Conservation (phyloP, 2,113 vertebrate genomes). For the Brienomyrus longianalis region DNA sequence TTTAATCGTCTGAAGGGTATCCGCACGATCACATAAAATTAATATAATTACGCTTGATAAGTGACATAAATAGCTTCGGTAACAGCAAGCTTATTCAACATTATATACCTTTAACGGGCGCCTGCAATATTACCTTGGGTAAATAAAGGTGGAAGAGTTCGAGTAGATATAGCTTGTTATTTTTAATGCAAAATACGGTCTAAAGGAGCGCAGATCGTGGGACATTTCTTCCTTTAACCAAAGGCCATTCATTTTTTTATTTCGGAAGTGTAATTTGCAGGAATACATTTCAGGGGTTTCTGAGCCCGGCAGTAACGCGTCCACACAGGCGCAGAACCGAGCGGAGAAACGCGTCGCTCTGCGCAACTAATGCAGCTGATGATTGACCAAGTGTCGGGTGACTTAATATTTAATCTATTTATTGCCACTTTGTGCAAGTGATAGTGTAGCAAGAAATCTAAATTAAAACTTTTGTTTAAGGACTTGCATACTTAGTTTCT, state of each 20-base stretch:
- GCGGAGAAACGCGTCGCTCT: background rate
- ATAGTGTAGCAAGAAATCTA: background rate
- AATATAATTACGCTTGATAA: background rate
- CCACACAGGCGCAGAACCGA: no score
- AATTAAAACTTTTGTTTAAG: background rate
- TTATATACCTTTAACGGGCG: background rate
- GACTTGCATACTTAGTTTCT: background rate
- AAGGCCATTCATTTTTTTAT: background rate
- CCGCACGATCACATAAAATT: background rate
- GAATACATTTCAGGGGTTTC: background rate
- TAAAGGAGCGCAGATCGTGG: background rate
- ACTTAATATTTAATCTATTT: background rate
- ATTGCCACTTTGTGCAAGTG: background rate
- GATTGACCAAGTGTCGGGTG: background rate
- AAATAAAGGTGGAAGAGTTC: background rate
- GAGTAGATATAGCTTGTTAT: background rate
- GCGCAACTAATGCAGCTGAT: background rate
- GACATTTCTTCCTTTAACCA: background rate
- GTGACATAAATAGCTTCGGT: background rate
- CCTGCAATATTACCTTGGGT: background rate
- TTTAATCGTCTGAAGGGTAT: background rate
- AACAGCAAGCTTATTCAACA: background rate
- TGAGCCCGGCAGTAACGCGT: background rate
- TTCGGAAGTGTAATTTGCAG: background rate
- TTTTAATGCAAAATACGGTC: background rate